Evolutionary conservation across 2,888 invertebrate species (phyloP), one percentile per base, ranked within the genome.

Genomic region (Noctua pronuba): DNA sequence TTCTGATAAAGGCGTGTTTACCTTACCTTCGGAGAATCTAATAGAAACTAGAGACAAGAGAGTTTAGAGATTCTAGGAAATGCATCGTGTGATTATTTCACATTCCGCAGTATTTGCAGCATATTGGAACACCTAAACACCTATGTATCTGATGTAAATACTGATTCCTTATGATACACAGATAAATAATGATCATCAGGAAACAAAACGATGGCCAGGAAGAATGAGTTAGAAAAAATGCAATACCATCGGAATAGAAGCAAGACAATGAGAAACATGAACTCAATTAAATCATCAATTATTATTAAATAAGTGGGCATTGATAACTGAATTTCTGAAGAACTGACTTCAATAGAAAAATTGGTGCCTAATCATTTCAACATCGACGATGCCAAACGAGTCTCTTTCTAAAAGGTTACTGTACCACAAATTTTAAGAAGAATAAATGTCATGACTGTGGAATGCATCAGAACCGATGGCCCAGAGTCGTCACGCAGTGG

Each of bases 1-100:
- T 86, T 83, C 86, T 73, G 83, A 79, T 84, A 79, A 83, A 82
- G 35, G 55, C 62, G 62, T 78, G 86, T 84, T 83, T 84, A 83
- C 78, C 49, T 78, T 28, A 67, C 58, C 72, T 65, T 82, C 55
- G 49, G 21, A 44, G 65, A 78, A 83, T 68, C 64, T 60, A 68
- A 55, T 52, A 62, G 28, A 74, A 77, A 55, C 71, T 62, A 41
- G n/a, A 16, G 16, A 60, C 70, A 49, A 41, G 31, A 21, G 16
- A 49, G n/a, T 52, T 70, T 31, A 21, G 21, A 49, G 31, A 44
- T 35, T 49, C n/a, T 44, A 28, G 24, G 18, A 58, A 38, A 16
- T 8, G 7, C 44, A 35, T 13, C 8, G 44, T 38, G 18, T 38
- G 18, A 55, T 62, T 35, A 35, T 10, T 58, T 18, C 58, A 58